Percentiles rank a stretch among this genome's conserved stretches.
phyloP scores from a whole-genome alignment of 1,140 invertebrate genomes.

The Ctenoplectra terminalis region DNA sequence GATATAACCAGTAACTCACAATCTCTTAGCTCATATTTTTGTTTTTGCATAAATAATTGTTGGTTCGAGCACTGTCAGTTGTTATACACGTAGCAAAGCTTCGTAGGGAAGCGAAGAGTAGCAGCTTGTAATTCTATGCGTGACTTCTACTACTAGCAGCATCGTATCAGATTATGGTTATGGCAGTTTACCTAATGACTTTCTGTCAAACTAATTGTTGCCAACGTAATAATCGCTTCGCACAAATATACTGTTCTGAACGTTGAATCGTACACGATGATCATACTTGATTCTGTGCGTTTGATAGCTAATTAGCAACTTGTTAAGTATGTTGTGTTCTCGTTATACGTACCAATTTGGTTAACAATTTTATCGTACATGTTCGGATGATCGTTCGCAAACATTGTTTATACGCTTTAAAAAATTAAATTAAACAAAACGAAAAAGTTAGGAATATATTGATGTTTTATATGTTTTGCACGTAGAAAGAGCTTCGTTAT shows the following conservation, averaged over 20 bases:
- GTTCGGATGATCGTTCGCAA: no score
- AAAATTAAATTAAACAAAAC: no score
- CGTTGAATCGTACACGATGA: not conserved
- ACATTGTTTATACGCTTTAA: no score
- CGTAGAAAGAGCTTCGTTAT: not conserved
- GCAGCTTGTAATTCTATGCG: conserved; percentile 13
- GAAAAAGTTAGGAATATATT: not conserved
- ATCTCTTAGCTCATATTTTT: no score
- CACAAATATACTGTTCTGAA: conserved; percentile 20
- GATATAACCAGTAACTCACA: not conserved
- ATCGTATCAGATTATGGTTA: conserved; percentile 41
- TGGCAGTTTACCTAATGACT: conserved; percentile 50
- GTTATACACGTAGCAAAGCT: conserved; percentile 3
- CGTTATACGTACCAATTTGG: no score
- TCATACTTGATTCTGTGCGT: not conserved
- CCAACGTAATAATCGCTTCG: conserved; percentile 17
- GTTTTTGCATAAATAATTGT: not conserved
- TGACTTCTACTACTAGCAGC: conserved; percentile 33
- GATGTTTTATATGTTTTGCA: not conserved
- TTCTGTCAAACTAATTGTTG: conserved; percentile 51
- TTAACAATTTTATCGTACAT: no score
- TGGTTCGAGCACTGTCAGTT: not conserved
- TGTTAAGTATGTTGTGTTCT: not conserved
- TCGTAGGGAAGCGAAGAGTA: not conserved
- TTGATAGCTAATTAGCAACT: not conserved